phyloP scores from a whole-genome alignment of 2,113 vertebrate species.

The Ascaphus truei region DNA sequence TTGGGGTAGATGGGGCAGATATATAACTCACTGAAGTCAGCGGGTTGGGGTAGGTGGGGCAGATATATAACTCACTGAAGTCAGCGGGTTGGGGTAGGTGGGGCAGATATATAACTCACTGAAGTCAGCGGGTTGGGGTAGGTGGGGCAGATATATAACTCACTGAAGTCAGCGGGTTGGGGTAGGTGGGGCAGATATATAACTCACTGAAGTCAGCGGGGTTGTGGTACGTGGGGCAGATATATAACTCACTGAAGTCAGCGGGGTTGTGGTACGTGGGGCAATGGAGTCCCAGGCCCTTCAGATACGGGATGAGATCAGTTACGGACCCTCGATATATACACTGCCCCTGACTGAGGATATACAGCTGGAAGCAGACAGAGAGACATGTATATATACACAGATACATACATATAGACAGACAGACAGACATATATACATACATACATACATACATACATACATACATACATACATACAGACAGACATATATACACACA shows the following conservation, averaged over 20 bases:
- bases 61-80: no score
- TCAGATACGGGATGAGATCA: conserved; percentile 94
- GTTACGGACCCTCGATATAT: conserved; percentile 94
- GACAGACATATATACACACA: not conserved
- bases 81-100: no score
- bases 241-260: conserved; percentile 88
- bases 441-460: not conserved
- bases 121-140: no score
- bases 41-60: no score
- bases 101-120: no score
- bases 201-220: no score
- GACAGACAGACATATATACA: not conserved
- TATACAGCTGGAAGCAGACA: conserved; percentile 78
- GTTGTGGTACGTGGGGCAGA: not conserved
- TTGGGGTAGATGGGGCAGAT: no score
- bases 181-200: no score
- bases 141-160: no score
- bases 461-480: not conserved
- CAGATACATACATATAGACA: not conserved
- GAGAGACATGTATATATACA: no score
- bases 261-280: conserved; percentile 97
- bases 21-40: no score
- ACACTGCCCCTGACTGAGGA: conserved; percentile 97
- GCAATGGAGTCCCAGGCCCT: conserved; percentile 92
- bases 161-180: no score